phyloP scores from a whole-genome alignment of 2,797 vertebrate genomes.

The Chelon labrosus region DNA sequence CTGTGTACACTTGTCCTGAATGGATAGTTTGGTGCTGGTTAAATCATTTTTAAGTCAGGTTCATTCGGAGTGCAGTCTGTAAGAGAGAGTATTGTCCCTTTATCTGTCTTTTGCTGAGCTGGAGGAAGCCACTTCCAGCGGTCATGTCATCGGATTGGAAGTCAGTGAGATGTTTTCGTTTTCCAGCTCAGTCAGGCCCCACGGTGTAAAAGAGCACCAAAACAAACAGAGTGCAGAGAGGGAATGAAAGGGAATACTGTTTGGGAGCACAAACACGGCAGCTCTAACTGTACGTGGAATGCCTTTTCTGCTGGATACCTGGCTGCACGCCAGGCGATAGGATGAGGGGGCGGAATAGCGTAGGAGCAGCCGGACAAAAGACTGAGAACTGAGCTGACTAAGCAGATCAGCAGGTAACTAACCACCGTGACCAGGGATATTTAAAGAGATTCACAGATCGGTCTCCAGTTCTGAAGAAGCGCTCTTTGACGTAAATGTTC shows the following conservation, averaged over 20 bases:
- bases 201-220: constrained; percentile 86
- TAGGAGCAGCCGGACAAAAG: constrained; percentile 43
- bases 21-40: background rate
- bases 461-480: background rate
- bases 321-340: constrained; percentile 74
- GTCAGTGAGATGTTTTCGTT: constrained; percentile 81
- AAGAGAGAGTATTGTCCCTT: constrained; percentile 55
- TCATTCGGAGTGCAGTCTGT: constrained; percentile 7
- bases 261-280: constrained; percentile 84
- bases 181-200: constrained; percentile 81
- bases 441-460: constrained; percentile 17
- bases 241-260: constrained; percentile 89
- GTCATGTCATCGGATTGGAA: constrained; percentile 81
- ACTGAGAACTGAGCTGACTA: constrained; percentile 31
- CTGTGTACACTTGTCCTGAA: too few species aligned
- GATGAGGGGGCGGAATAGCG: constrained; percentile 33
- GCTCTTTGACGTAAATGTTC: constrained; percentile 18
- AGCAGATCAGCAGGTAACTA: constrained; percentile 42
- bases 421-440: constrained; percentile 41
- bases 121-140: constrained; percentile 75
- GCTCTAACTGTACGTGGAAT: constrained; percentile 79
- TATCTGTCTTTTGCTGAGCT: constrained; percentile 71
- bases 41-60: constrained; percentile 16
- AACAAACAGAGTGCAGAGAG: constrained; percentile 84
- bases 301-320: constrained; percentile 79